These are phyloP conservation scores for Capitulum mitella DNA, from an alignment of 2,888 invertebrate species.

Conservation along the genomic window DNA sequence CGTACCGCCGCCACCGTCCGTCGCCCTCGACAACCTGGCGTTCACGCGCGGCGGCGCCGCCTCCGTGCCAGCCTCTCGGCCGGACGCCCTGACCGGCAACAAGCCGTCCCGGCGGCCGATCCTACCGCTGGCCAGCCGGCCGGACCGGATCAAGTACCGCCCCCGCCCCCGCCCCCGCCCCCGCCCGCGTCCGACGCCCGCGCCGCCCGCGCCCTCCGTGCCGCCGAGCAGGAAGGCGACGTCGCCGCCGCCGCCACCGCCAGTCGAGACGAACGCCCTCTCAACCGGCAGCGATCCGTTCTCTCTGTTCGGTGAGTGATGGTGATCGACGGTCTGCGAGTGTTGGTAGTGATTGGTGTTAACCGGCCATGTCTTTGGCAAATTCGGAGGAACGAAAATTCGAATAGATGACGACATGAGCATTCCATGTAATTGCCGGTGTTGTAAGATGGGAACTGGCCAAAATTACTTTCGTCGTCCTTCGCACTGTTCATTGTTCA, in stretches of 20 bases:
- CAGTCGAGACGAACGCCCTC: neutral
- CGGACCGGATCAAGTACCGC: slow-evolving; percentile 27
- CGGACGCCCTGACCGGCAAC: neutral
- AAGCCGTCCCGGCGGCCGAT: neutral
- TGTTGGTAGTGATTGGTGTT: too few species aligned
- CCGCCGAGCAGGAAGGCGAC: neutral
- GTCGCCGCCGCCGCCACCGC: neutral
- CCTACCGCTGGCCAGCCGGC: slow-evolving; percentile 24
- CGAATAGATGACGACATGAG: too few species aligned
- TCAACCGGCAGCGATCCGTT: neutral
- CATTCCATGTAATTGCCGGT: too few species aligned
- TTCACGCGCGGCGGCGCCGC: slow-evolving; percentile 19
- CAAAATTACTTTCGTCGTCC: too few species aligned
- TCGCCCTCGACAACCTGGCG: slow-evolving; percentile 41
- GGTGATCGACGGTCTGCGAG: too few species aligned
- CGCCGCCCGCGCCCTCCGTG: neutral
- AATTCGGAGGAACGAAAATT: too few species aligned
- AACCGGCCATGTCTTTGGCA: too few species aligned
- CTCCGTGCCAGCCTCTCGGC: neutral
- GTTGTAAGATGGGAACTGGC: too few species aligned
- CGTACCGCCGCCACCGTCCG: slow-evolving; percentile 43
- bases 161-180: slow-evolving; percentile 32
- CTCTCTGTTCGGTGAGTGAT: neutral
- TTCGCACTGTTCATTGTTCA: too few species aligned
- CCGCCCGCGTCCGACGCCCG: slow-evolving; percentile 27